Percentiles rank a stretch among this genome's conserved stretches.
Conservation (phyloP, 2,888 invertebrate species). For the Caenorhabditis sinica region DNA sequence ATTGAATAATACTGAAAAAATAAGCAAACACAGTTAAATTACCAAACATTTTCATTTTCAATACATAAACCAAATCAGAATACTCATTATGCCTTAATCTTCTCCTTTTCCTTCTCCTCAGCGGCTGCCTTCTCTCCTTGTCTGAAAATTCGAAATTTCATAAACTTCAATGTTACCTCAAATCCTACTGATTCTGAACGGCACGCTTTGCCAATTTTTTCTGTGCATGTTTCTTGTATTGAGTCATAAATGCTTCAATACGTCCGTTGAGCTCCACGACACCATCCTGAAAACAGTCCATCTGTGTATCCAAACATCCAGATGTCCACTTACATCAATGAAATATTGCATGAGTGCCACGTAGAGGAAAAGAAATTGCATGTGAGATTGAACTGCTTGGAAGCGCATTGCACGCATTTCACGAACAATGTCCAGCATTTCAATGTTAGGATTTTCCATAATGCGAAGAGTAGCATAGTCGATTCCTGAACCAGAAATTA, state of each 20-base stretch:
- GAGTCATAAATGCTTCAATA: conserved; percentile 58
- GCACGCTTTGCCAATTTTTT: conserved; percentile 64
- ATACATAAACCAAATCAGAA: too few species aligned
- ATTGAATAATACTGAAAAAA: too few species aligned
- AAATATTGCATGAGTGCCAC: conserved; percentile 69
- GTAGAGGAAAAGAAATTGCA: conserved; percentile 73
- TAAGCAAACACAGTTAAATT: too few species aligned
- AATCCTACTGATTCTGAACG: conserved; percentile 34
- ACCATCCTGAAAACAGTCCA: conserved; percentile 53
- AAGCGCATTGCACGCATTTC: conserved; percentile 69
- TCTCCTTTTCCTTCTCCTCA: conserved; percentile 43
- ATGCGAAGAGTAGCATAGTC: conserved; percentile 68
- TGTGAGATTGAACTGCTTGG: conserved; percentile 69
- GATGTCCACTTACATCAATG: conserved; percentile 43
- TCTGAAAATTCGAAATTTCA: neutral
- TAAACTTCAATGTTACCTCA: neutral
- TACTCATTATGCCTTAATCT: conserved; percentile 8
- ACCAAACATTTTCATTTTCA: too few species aligned
- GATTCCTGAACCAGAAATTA: conserved; percentile 54
- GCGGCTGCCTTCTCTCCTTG: conserved; percentile 42
- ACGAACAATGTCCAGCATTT: conserved; percentile 66
- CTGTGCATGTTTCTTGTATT: conserved; percentile 63
- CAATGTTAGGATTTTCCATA: conserved; percentile 60
- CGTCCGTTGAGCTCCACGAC: conserved; percentile 49
- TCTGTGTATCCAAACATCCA: neutral